Base-by-base conservation (phyloP, 23 tunicate genomes). In the Phallusia fumigata region DNA sequence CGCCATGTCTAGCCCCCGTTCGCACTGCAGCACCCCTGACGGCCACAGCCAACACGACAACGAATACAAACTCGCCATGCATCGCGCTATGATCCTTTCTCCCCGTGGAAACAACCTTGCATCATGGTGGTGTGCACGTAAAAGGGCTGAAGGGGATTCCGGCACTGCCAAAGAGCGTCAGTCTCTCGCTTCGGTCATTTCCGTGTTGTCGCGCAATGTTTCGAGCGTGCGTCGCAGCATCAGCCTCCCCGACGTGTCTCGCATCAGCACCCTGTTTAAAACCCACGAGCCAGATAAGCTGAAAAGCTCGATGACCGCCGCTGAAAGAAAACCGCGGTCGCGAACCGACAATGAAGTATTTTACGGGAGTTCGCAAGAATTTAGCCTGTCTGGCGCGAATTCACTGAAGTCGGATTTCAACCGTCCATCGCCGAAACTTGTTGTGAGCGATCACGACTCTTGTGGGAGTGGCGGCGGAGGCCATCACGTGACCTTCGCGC, bases 31-130 rank as follows among this genome's bases (percentile, higher is more conserved):
- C 47, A 58, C 69, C 16, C 69, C 69, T 3, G 69, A 58, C 69
- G 69, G 69, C 28, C 2, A 1, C 3, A 1, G 5, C 26, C 69
- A 58, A 58, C 16, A 8, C 26, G 69, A 58, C n/a, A n/a, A n/a
- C 31, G 80, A 83, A 19, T 45, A 44, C 51, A 76, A 84, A 24
- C 69, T 80, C 0, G 94, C 94, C 77, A 11, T 58, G 36, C 88
- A 80, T 35, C 90, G 98, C 0, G 93, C 98, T 18, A 89, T 94
- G 94, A 52, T 86, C 31, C 82, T 94, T 35, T 94, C 98, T 24
- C 98, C 98, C 31, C 82, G 85, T 19, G 94, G 98, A 11, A 82
- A 72, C 36, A 52, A 84, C 18, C 82, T 94, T 22, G 74, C 86
- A 22, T 86, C 98, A 15, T 88, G 88, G 87, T 89, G 94, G 90